phyloP scores from a whole-genome alignment of 2,113 vertebrate species.

The Rhizomys pruinosus region DNA sequence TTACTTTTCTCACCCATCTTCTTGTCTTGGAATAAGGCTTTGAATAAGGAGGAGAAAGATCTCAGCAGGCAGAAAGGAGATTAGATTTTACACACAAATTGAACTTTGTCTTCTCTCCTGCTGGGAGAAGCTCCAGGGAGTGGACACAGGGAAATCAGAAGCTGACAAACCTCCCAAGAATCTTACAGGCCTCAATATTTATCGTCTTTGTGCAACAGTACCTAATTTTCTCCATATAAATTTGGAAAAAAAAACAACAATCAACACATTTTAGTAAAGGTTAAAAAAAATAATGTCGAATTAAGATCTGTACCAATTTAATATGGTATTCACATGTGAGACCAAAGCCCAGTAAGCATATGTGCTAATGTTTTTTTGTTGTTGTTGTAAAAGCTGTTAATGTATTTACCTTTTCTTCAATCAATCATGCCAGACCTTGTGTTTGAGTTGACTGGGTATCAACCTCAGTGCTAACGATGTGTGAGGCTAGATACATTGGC shows the following conservation, averaged over 20 bases:
- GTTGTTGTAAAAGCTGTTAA: slow-evolving; percentile 12
- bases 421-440: not conserved
- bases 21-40: slow-evolving; percentile 29
- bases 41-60: not conserved
- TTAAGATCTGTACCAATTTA: slow-evolving; percentile 15
- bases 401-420: not conserved
- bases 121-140: not conserved
- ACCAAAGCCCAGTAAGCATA: not conserved
- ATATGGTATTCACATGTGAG: not conserved
- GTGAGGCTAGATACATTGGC: not conserved
- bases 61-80: not conserved
- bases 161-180: not conserved
- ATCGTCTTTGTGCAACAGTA: not conserved
- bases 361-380: slow-evolving; percentile 16
- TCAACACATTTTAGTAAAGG: slow-evolving; percentile 35
- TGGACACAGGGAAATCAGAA: slow-evolving; percentile 28
- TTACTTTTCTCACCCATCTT: not conserved
- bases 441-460: not conserved
- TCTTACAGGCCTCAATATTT: not conserved
- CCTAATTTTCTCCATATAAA: not conserved
- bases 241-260: not conserved
- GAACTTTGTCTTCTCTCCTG: slow-evolving; percentile 8
- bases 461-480: not conserved
- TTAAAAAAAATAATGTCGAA: not conserved
- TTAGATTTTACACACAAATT: not conserved